Evolutionary conservation across 2,113 vertebrate genomes (phyloP), one percentile per base, ranked within the genome.

Genomic region (Micronisus gabar): DNA sequence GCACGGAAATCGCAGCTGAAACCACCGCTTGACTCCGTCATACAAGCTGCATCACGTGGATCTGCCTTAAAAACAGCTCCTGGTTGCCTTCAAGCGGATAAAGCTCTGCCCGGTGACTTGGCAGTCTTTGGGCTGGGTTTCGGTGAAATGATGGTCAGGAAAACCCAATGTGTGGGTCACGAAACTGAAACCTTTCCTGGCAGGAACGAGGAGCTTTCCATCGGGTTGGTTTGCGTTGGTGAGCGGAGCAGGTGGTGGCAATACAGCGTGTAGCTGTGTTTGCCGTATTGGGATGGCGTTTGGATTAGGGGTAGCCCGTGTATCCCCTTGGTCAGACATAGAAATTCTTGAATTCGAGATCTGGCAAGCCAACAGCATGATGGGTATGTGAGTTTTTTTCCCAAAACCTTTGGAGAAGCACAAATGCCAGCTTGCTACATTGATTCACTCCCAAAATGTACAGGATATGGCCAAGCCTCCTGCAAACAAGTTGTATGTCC

Each of bases 241-340:
- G 59, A 58, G 48, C 36, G 1, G 45, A 83, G 67, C 41, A 76
- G 55, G 58, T 52, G 47, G 67, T 62, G 79, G 36, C 61, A 58
- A 0, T 3, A 3, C 1, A 4, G 30, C 6, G 0, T 5, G 7
- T 9, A 10, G 38, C 63, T 47, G 56, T 3, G 2, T 34, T 50
- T 56, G n/a, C 22, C 2, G 0, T 30, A 5, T 20, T 1, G 4
- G 48, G 55, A 20, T 61, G 66, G 25, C 5, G 0, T 34, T 18
- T 29, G 41, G n/a, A 10, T 40, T 36, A 23, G 30, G 52, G 11
- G 10, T 45, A 48, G 4, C 27, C 30, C 27, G 0, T 3, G 1
- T 50, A 30, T n/a, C 40, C 45, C 43, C 36, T 78, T 70, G 15
- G 25, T 66, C 62, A 36, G 41, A n/a, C 3, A 4, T 1, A 34